Evolutionary conservation across 2,797 vertebrate genomes (phyloP).

Genomic region (Enteromius anoplus): DNA sequence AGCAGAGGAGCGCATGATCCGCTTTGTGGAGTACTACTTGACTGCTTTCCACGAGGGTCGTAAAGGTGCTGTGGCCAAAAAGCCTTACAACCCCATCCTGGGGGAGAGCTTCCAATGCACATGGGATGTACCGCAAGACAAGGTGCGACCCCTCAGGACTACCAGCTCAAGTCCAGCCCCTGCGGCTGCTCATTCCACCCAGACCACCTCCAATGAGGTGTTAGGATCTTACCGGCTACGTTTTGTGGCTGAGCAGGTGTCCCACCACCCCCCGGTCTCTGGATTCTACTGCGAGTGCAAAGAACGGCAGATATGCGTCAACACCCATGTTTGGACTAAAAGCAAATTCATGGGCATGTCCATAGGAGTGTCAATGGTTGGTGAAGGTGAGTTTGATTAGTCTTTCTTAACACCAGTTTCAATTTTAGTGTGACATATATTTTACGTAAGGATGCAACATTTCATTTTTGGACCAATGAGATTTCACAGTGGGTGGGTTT

Average conservation of each 20-base stretch:
- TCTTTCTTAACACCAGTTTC: background rate
- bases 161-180: slow-evolving; percentile 56
- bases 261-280: slow-evolving; percentile 87
- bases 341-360: slow-evolving; percentile 96
- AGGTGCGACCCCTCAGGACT: slow-evolving; percentile 76
- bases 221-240: slow-evolving; percentile 76
- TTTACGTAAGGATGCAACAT: background rate
- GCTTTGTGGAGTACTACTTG: slow-evolving; percentile 90
- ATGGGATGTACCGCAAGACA: slow-evolving; percentile 85
- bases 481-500: background rate
- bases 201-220: slow-evolving; percentile 55
- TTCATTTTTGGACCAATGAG: background rate
- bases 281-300: slow-evolving; percentile 91
- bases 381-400: slow-evolving; percentile 80
- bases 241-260: slow-evolving; percentile 89
- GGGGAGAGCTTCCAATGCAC: slow-evolving; percentile 90
- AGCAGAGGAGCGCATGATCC: slow-evolving; percentile 85
- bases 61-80: slow-evolving; percentile 87
- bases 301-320: slow-evolving; percentile 84
- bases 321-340: slow-evolving; percentile 88
- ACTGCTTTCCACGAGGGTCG: slow-evolving; percentile 89
- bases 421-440: background rate
- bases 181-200: background rate
- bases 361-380: slow-evolving; percentile 89
- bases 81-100: slow-evolving; percentile 90